Evolutionary conservation across 1,140 invertebrate genomes (phyloP).

Genomic region (Diorhabda sublineata): DNA sequence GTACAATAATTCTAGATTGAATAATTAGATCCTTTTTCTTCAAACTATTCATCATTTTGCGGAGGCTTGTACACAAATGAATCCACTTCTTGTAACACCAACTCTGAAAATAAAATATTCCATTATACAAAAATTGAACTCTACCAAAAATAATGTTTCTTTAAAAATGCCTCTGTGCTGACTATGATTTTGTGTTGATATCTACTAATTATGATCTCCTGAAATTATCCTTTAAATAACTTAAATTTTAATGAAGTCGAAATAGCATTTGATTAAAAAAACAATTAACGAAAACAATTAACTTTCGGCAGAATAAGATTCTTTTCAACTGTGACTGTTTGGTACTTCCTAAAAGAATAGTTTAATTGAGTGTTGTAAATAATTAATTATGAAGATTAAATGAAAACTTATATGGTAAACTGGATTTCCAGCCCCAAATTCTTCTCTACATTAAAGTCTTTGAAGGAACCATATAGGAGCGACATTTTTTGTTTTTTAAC

Average conservation of each 20-base stretch:
- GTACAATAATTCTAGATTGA: no score
- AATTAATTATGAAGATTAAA: not conserved
- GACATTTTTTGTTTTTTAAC: not conserved
- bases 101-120: slow-evolving; percentile 54
- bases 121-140: not conserved
- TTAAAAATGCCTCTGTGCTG: not conserved
- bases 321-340: not conserved
- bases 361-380: not conserved
- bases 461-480: not conserved
- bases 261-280: not conserved
- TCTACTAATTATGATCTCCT: not conserved
- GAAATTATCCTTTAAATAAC: not conserved
- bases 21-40: not conserved
- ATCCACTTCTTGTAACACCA: slow-evolving; percentile 72
- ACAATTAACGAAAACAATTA: not conserved
- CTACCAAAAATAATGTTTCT: not conserved
- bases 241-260: not conserved
- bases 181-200: not conserved
- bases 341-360: not conserved
- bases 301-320: not conserved
- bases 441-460: not conserved
- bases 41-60: slow-evolving; percentile 46
- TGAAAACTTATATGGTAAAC: not conserved
- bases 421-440: not conserved
- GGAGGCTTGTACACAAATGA: slow-evolving; percentile 64